Base-by-base conservation (phyloP, 2,113 vertebrate species). In the Saccopteryx leptura region DNA sequence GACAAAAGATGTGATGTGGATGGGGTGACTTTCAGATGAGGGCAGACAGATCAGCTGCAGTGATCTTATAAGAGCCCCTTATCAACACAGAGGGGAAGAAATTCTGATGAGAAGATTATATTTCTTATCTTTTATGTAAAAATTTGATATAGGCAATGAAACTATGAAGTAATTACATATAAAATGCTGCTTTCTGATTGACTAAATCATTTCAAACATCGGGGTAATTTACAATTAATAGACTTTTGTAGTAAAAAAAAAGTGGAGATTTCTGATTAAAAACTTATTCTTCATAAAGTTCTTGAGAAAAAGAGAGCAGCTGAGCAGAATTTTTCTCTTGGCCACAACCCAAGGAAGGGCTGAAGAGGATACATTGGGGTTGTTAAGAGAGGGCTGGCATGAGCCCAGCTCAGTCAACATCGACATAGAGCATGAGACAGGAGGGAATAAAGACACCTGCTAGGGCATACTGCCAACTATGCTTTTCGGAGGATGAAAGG, bases 201-300 rank as follows among this genome's bases (percentile, higher is more conserved):
- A 92, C 11, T 79, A 66, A n/a, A 68, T 84, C 12, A 75, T 87
- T 95, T 94, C 60, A 94, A 78, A 84, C 26, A 26, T 31, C 7
- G 13, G 18, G 19, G 6, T 54, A 8, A 63, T 58, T 23, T 17
- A 63, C 65, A 88, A 54, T 61, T 69, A 91, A 82, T 56, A 89
- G 21, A 9, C 0, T 50, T 89, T 84, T 60, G 15, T 75, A 17
- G 13, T 81, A 9, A 92, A 94, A 33, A 19, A 66, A 15, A 15
- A 66, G 19, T n/a, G 33, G 75, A 21, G 4, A 84, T 84, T 93
- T 75, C 58, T 96, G 21, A 5, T 65, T 75, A 91, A 81, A 69
- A 52, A 85, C 26, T 85, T 71, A 11, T 39, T 90, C 8, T 72
- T 79, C 13, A 68, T 90, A 56, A 63, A 50, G 21, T 88, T 85